Percentiles rank a stretch among this genome's conserved stretches.
Evolutionary conservation across 2,888 invertebrate species (phyloP).

Genomic region (Lasioglossum morio): DNA sequence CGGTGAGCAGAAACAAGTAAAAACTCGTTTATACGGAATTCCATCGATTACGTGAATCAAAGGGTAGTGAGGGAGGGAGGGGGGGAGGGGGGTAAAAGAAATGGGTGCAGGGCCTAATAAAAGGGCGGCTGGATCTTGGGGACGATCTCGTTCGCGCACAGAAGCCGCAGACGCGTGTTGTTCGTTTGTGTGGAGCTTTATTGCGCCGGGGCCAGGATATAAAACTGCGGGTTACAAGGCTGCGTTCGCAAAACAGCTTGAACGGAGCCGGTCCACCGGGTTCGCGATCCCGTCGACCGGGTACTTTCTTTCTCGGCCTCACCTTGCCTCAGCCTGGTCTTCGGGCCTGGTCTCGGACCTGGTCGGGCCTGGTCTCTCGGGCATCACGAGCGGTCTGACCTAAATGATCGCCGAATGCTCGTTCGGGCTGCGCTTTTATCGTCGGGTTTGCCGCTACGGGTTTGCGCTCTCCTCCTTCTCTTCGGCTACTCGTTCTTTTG

Average conservation of each 20-base stretch:
- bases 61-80: not conserved
- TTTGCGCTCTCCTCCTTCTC: conserved; percentile 8
- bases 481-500: conserved; percentile 24
- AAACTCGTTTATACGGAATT: not conserved
- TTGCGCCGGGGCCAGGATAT: conserved; percentile 71
- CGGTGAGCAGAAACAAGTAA: not conserved
- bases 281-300: conserved; percentile 58
- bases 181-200: conserved; percentile 62
- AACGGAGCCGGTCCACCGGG: conserved; percentile 67
- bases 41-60: not conserved
- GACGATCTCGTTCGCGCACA: conserved; percentile 55
- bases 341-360: not conserved
- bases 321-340: not conserved
- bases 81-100: not conserved
- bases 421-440: conserved; percentile 59
- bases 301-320: conserved; percentile 62
- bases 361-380: conserved; percentile 13
- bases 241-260: conserved; percentile 68
- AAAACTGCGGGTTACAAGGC: conserved; percentile 71
- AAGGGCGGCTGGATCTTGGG: conserved; percentile 43
- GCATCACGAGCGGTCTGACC: conserved; percentile 67
- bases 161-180: conserved; percentile 66
- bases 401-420: conserved; percentile 67
- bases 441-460: conserved; percentile 45
- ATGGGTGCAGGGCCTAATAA: conserved; percentile 38